Percentiles rank a stretch among this genome's conserved stretches.
Conservation (phyloP, 1,140 invertebrate genomes). For the Drosophila nigromelanica region DNA sequence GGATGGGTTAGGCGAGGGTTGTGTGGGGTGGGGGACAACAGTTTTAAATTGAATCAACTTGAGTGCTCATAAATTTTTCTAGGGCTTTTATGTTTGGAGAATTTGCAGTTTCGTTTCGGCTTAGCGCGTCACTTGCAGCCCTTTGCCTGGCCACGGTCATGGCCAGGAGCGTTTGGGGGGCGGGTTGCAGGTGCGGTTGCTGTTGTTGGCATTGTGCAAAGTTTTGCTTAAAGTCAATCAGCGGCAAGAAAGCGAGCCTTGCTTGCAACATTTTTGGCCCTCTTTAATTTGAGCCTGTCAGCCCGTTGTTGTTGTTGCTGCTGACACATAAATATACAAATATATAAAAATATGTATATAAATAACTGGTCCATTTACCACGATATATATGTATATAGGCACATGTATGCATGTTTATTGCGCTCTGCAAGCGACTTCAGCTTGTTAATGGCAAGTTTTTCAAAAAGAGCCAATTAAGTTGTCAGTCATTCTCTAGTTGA, state of each 20-base stretch:
- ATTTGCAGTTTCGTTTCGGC: conserved; percentile 36
- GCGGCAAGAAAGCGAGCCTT: conserved; percentile 9
- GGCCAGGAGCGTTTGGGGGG: not conserved
- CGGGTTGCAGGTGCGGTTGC: conserved; percentile 19
- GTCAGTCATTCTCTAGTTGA: conserved; percentile 72
- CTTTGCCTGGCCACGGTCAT: conserved; percentile 14
- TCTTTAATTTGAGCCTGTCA: conserved; percentile 44
- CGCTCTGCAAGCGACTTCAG: conserved; percentile 43
- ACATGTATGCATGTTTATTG: conserved; percentile 11
- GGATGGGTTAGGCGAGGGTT: conserved; percentile 8
- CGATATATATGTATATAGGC: not conserved
- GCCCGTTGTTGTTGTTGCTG: conserved; percentile 26
- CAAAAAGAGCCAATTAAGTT: conserved; percentile 78
- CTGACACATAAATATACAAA: conserved; percentile 10
- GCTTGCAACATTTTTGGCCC: conserved; percentile 31
- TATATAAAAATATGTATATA: not conserved
- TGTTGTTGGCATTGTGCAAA: conserved; percentile 59
- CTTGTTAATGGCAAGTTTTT: conserved; percentile 71
- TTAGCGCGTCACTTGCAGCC: conserved; percentile 65
- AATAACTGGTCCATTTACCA: not conserved
- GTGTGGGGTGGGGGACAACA: conserved; percentile 12
- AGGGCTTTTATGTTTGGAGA: conserved; percentile 43
- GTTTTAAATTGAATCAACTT: conserved; percentile 79
- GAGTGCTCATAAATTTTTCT: conserved; percentile 77
- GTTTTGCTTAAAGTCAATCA: conserved; percentile 65